Evolutionary conservation across 2,888 invertebrate genomes (phyloP), one percentile per base, ranked within the genome.

Genomic region (Lasioglossum morio): DNA sequence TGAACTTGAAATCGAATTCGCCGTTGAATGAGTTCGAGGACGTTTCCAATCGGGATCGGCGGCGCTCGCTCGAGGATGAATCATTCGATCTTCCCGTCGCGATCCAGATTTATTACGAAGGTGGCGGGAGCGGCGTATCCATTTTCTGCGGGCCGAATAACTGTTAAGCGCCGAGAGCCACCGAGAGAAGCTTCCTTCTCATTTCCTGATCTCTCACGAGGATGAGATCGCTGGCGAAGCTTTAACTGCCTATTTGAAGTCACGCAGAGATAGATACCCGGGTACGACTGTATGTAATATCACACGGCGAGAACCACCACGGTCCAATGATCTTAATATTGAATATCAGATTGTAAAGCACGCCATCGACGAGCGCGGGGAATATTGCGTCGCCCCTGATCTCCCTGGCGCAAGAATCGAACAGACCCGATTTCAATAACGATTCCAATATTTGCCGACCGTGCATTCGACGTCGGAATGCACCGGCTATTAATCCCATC

Each of bases 271-370:
- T 43, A 40, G 69, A 76, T 74, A 23, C 53, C 63, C 57, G 79
- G 66, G 76, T 72, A 57, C 80, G 37, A 81, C 63, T 85, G 85
- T 92, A 84, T 91, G 92, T 91, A 92, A 91, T 91, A 89, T 90
- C 91, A 92, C 74, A 89, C 90, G 72, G 43, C 43, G 77, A 79
- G 81, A 77, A 80, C 70, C 70, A 78, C 79, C 90, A 89, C 87
- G 90, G 87, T 92, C 90, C 89, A 83, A 75, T 79, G 84, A 85
- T 89, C 82, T 86, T 84, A 85, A 91, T 92, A 90, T 89, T 86
- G 81, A 89, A 89, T 91, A 88, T 91, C 91, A 82, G 76, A 80
- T 53, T 27, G 69, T 53, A 74, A 75, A 85, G 75, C 74, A 79
- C 72, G 70, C 69, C 60, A 70, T 70, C 78, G 72, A 77, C 73